Evolutionary conservation across 2,797 vertebrate genomes (phyloP).

Genomic region (Rousettus madagascariensis): DNA sequence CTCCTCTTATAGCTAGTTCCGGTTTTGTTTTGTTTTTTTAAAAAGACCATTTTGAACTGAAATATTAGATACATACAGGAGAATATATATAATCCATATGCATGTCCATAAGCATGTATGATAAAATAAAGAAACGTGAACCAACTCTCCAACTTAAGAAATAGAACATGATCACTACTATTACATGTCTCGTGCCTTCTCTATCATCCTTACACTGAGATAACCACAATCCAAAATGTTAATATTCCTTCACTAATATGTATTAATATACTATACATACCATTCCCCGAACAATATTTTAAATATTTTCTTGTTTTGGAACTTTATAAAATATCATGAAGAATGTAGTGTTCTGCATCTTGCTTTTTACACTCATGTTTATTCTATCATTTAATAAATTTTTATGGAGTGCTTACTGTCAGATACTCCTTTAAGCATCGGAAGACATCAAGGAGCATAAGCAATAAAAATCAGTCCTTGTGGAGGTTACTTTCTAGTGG

Average conservation of each 20-base stretch:
- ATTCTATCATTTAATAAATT: constrained; percentile 21
- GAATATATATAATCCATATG: neutral
- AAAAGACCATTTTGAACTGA: neutral
- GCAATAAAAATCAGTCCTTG: constrained; percentile 6
- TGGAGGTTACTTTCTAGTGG: constrained; percentile 33
- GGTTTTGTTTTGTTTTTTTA: neutral
- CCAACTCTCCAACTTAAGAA: constrained; percentile 15
- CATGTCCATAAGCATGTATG: neutral
- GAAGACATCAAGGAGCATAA: neutral
- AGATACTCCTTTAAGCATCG: neutral
- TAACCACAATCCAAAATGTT: neutral
- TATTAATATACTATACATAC: neutral
- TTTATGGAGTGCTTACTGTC: neutral
- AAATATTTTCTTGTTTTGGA: neutral
- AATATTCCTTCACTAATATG: neutral
- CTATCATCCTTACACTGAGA: constrained; percentile 25
- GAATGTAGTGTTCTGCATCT: neutral
- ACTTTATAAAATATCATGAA: neutral
- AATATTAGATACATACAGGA: neutral
- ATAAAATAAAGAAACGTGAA: constrained; percentile 3
- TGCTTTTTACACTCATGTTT: neutral
- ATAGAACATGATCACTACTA: neutral
- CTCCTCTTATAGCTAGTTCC: neutral
- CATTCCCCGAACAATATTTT: neutral
- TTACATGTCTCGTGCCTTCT: neutral